Base-by-base conservation (phyloP, 2,113 vertebrate genomes). In the Paratilapia polleni region DNA sequence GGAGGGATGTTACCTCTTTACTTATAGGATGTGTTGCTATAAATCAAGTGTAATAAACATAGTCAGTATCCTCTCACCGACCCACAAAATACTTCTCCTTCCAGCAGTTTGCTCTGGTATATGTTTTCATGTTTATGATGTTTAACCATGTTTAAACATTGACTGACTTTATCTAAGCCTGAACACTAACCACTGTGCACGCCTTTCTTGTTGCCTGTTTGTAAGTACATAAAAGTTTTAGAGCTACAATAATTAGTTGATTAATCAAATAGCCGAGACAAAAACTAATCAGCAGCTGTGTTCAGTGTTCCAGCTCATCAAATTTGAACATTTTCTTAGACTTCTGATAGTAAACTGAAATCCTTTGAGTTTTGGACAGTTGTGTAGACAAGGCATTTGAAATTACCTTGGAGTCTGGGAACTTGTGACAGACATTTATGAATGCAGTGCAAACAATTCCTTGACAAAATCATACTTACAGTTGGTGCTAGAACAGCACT, bases 31-130 rank as follows among this genome's bases (percentile, higher is more conserved):
- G 31, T 63, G 28, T 84, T 60, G 3, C 63, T 70, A 78, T 88
- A 80, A 91, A 90, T 92, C 75, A 84, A 73, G 34, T 73, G 74
- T 78, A 83, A 85, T 85, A 56, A 87, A 90, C 17, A 64, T 74
- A 77, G 82, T 81, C 78, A 10, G 49, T 80, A 36, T 82, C 77
- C 14, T 54, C 24, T 17, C 13, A 43, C 26, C 20, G 8, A 31
- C 8, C 61, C 78, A 70, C 15, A 73, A 31, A 77, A 78, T 54
- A 66, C 31, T 61, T 34, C 60, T 77, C 22, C 59, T n/a, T 73
- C 24, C 13, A 38, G 26, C 64, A 14, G 24, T 66, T 56, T 56
- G 63, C 83, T 83, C 92, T 88, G 82, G 87, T 86, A 26, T 41
- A 68, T 14, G 34, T 79, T 73, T 54, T 63, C 36, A 4, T 83